Base-by-base conservation (phyloP, 2,888 invertebrate genomes). In the Ephialtes manifestator region DNA sequence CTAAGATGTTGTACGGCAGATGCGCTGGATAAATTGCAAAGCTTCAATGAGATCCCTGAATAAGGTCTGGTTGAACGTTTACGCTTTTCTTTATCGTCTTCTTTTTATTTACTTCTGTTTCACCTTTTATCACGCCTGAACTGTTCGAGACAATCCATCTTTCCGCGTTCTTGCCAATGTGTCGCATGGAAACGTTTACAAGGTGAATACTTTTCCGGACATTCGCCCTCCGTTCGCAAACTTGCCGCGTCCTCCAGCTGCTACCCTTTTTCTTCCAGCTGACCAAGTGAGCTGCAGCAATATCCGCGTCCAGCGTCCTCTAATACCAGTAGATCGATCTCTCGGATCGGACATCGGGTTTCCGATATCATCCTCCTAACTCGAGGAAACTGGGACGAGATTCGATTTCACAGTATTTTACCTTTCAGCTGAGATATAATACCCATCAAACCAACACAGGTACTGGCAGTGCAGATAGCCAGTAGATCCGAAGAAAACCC, bases 371-470 rank as follows among this genome's bases (percentile, higher is more conserved):
- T 78, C 46, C 84, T 74, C 58, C 68, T 70, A 65, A 70, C 60
- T 81, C 78, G 35, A 84, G 63, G 31, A 78, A 74, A 78, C 63
- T 58, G 63, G 63, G 24, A 84, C 58, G 60, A 48, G 72, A 84
- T 77, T 77, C 76, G 67, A 84, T 81, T 81, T 81, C 65, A 72
- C 75, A 72, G 78, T 74, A 70, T 81, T 70, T 81, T 75, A 81
- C 48, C 31, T 74, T 74, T 24, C 31, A 28, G 18, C 53, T 1
- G 18, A n/a, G 35, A 35, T 63, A 63, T 63, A 35, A 63, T 35
- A 35, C 35, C 35, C 35, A 63, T 63, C 60, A 63, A 63, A 35
- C 43, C 43, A 8, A 67, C 65, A 67, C 31, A 43, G 31, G 35
- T 46, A 63, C 60, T 48, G 43, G 43, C 43, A 20, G 67, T 46